Base-by-base conservation (phyloP, 2,113 vertebrate species). In the Columbina picui region DNA sequence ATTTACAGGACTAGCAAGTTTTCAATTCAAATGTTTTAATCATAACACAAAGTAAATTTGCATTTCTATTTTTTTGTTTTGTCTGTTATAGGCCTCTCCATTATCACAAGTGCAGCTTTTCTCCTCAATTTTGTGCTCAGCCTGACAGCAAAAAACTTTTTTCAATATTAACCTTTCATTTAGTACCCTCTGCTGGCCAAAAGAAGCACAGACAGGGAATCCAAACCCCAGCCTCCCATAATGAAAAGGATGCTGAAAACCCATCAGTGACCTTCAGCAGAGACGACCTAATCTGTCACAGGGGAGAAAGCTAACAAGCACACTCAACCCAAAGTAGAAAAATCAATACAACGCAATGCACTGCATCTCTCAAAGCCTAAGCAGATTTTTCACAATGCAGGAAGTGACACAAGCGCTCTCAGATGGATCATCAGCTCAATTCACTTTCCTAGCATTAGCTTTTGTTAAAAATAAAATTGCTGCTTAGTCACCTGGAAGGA, bases 101-200 rank as follows among this genome's bases (percentile, higher is more conserved):
- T 70, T 86, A 52, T 13, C 61, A 57, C 36, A 89, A 87, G n/a
- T 8, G 7, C 27, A 87, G 34, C 49, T 84, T 93, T 57, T 69
- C 17, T n/a, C 21, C 34, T 41, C 17, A 56, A 36, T 43, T 77
- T 68, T 8, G 49, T 79, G 84, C 57, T 18, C 67, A 59, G 41
- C 19, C 43, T 38, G 68, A 22, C 17, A 52, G 47, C 41, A 8
- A 1, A n/a, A 43, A 71, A 36, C 39, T 59, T 81, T 32, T 63
- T 20, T 36, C 15, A 20, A 0, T 16, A 22, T 93, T 96, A 94
- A 84, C 88, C 57, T 97, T 96, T 87, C 95, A 49, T 94, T 39
- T 74, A 76, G 70, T 87, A 68, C 94, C 97, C 94, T 95, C 96
- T 96, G 86, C 96, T 96, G 97, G 96, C 77, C 74, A 41, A 75